Evolutionary conservation across 2,888 invertebrate species (phyloP), one percentile per base, ranked within the genome.

Genomic region (Meta bourneti): DNA sequence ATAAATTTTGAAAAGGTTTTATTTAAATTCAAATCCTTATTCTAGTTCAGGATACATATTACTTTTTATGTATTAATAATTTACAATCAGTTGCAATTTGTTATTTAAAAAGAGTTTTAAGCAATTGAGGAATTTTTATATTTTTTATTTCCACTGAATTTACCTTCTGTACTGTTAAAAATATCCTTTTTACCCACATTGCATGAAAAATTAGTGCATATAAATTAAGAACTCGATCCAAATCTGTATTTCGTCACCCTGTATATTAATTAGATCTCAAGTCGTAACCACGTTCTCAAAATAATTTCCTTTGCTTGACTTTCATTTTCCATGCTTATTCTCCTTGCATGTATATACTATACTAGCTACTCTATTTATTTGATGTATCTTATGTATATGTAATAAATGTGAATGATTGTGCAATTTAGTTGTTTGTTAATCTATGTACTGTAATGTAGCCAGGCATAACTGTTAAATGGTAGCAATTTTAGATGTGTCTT

Each of bases 181-280:
- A 34, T 4, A 34, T 34, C 34, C 34, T 2, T 34, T 34, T 34
- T 34, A 34, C 34, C 34, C 34, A 34, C 34, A 34, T 34, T 34
- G 34, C 34, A 34, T 34, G 34, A 34, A 34, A 4, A 34, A 34
- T 34, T 34, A 2, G 34, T 34, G 34, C 34, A 34, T 34, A 34
- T 34, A 34, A 34, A 34, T 34, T 34, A 34, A 34, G 34, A n/a
- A n/a, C 34, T 34, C 34, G 34, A 34, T 34, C 34, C 34, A 34
- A 34, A 34, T 34, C 1, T 34, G 19, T 61, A 16, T n/a, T 54
- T 71, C 19, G 49, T 88, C 81, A 82, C 81, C 88, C 74, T 88
- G 88, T 88, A 51, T 88, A 81, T 84, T 84, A 84, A 84, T 84
- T 74, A 84, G 51, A 82, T 48, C 16, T 54, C 9, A 75, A 54